phyloP scores from a whole-genome alignment of 1,140 invertebrate species.

The Cheumatopsyche charites region DNA sequence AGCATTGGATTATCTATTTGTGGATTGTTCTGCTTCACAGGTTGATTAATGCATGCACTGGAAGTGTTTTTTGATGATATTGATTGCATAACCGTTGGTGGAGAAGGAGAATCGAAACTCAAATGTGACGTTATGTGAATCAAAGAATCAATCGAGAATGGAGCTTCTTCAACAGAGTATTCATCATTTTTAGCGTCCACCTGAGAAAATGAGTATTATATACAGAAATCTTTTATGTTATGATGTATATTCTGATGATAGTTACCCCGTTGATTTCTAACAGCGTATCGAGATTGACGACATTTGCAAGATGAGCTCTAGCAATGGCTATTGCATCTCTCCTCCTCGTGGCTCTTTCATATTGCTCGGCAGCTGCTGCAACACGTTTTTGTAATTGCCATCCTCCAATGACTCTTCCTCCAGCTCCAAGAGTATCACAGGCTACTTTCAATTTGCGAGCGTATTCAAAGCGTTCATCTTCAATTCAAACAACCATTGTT shows the following conservation, averaged over 20 bases:
- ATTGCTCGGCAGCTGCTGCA: conserved; percentile 89
- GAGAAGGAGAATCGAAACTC: conserved; percentile 58
- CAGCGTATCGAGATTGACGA: conserved; percentile 67
- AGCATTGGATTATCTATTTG: not conserved
- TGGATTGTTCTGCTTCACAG: not conserved
- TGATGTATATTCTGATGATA: conserved; percentile 50
- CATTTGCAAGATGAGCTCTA: conserved; percentile 53
- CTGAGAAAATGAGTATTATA: conserved; percentile 49
- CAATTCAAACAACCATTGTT: too few species aligned
- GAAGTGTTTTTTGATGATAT: conserved; percentile 36
- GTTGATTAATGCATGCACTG: conserved; percentile 1
- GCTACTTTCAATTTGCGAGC: conserved; percentile 87
- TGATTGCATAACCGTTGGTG: conserved; percentile 43
- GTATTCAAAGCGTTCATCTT: conserved; percentile 90
- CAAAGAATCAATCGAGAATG: conserved; percentile 54
- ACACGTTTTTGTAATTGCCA: conserved; percentile 90
- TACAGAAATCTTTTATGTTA: conserved; percentile 44
- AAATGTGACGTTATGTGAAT: conserved; percentile 48
- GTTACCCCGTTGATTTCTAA: conserved; percentile 78
- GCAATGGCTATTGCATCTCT: conserved; percentile 85
- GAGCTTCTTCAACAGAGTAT: conserved; percentile 59
- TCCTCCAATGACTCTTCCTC: conserved; percentile 87
- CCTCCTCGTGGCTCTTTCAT: conserved; percentile 85
- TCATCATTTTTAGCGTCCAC: conserved; percentile 57
- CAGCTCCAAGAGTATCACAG: conserved; percentile 79